phyloP scores from a whole-genome alignment of 2,797 vertebrate genomes.

The Cyclopterus lumpus region DNA sequence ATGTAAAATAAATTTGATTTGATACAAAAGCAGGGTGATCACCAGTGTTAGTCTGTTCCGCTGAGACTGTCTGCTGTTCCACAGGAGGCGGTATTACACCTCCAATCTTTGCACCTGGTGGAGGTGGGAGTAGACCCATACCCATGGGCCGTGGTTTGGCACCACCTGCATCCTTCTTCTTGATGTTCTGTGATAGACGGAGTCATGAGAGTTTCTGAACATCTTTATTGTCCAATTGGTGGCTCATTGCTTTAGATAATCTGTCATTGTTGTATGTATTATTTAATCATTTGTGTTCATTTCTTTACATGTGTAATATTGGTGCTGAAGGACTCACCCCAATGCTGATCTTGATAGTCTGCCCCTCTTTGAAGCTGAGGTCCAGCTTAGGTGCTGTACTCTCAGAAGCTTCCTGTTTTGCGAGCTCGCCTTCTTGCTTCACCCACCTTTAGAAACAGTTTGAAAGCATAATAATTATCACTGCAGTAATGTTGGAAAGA shows the following conservation, averaged over 20 bases:
- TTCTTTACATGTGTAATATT: neutral
- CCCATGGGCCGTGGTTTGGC: slow-evolving; percentile 75
- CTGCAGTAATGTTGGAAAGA: neutral
- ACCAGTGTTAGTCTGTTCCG: slow-evolving; percentile 82
- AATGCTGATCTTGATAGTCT: slow-evolving; percentile 97
- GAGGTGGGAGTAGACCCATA: slow-evolving; percentile 88
- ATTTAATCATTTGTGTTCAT: neutral
- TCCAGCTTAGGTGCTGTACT: slow-evolving; percentile 90
- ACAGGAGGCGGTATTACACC: slow-evolving; percentile 63
- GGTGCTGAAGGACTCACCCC: slow-evolving; percentile 84
- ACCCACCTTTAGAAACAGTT: slow-evolving; percentile 88
- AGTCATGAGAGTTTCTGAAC: neutral
- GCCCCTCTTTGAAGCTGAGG: slow-evolving; percentile 96
- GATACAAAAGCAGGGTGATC: slow-evolving; percentile 4
- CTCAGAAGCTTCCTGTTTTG: slow-evolving; percentile 87
- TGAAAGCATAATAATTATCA: slow-evolving; percentile 7
- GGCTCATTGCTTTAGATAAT: neutral
- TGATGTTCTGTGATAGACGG: slow-evolving; percentile 85
- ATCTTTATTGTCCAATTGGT: neutral
- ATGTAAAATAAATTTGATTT: neutral
- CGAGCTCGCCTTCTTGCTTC: slow-evolving; percentile 93
- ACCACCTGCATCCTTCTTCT: slow-evolving; percentile 89
- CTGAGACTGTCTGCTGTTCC: slow-evolving; percentile 59
- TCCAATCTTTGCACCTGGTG: slow-evolving; percentile 85
- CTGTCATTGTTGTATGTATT: neutral